phyloP scores from a whole-genome alignment of 92 coral and sea anemone genomes.

The Nematostella vectensis region DNA sequence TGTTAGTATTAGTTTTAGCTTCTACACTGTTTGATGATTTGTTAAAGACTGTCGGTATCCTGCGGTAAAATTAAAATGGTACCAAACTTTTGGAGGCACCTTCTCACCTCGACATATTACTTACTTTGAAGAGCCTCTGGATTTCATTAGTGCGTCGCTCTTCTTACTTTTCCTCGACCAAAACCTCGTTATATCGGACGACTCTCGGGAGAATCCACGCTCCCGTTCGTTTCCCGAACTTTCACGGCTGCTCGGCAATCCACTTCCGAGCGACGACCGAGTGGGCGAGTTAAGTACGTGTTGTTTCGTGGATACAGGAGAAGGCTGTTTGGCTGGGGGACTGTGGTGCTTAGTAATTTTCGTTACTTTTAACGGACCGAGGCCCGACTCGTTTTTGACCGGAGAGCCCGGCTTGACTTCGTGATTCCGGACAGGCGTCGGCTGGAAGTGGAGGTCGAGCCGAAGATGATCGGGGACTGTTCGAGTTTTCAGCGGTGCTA shows the following conservation, averaged over 20 bases:
- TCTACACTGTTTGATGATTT: too few species aligned
- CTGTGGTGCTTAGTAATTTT: conserved; percentile 36
- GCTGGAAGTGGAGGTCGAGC: conserved; percentile 39
- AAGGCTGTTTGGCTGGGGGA: conserved; percentile 19
- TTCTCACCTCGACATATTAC: background rate
- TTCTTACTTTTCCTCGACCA: conserved; percentile 29
- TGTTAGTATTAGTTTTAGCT: too few species aligned
- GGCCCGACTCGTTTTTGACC: conserved; percentile 32
- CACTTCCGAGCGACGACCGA: conserved; percentile 5
- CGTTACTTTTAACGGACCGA: conserved; percentile 52
- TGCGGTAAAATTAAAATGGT: too few species aligned
- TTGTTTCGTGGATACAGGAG: conserved; percentile 9
- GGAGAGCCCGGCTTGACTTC: conserved; percentile 52
- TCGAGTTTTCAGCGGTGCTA: conserved; percentile 65
- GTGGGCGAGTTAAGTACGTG: conserved; percentile 26
- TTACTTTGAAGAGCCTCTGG: conserved; percentile 20
- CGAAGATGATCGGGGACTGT: conserved; percentile 78
- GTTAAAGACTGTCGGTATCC: too few species aligned
- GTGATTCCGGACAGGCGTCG: conserved; percentile 37
- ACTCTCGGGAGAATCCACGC: conserved; percentile 4
- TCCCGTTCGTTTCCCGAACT: conserved; percentile 3
- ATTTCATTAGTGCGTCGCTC: conserved; percentile 15
- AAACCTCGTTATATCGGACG: conserved; percentile 13
- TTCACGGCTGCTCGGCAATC: conserved; percentile 17
- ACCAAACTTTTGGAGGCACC: too few species aligned